A percentile compares a stretch with the other conserved stretches of the same genome.
These are phyloP conservation scores for Galagoides demidoff DNA, from an alignment of 2,797 vertebrate genomes.

Conservation along the genomic window DNA sequence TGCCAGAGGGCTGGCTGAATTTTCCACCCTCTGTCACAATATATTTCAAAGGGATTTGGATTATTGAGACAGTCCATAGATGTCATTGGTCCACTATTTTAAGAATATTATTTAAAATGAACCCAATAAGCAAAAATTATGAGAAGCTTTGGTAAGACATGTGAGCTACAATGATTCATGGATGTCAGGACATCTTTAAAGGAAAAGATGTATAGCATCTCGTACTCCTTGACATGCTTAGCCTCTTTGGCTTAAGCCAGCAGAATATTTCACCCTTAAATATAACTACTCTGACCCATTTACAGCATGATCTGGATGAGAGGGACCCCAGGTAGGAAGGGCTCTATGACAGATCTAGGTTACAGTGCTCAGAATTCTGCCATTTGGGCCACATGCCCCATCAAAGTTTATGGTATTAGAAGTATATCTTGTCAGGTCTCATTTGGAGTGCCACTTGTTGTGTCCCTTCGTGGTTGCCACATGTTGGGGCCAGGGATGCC, in stretches of 20 bases:
- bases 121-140: background rate
- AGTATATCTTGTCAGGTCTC: no score
- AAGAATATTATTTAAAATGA: constrained; percentile 31
- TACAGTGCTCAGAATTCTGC: background rate
- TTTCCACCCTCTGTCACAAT: background rate
- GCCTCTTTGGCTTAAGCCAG: background rate
- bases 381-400: background rate
- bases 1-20: background rate
- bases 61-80: background rate
- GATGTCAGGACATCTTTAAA: background rate
- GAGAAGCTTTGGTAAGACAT: background rate
- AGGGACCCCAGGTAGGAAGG: background rate
- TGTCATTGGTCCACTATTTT: background rate
- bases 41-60: background rate
- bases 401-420: background rate
- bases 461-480: no score
- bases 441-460: no score
- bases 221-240: background rate
- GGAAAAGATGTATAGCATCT: background rate
- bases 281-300: background rate
- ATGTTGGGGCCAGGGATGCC: no score
- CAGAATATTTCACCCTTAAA: background rate
- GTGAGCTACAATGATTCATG: background rate
- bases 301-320: background rate
- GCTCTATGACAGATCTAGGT: background rate